phyloP scores from a whole-genome alignment of 2,888 invertebrate species.

The Metallyticus violacea region DNA sequence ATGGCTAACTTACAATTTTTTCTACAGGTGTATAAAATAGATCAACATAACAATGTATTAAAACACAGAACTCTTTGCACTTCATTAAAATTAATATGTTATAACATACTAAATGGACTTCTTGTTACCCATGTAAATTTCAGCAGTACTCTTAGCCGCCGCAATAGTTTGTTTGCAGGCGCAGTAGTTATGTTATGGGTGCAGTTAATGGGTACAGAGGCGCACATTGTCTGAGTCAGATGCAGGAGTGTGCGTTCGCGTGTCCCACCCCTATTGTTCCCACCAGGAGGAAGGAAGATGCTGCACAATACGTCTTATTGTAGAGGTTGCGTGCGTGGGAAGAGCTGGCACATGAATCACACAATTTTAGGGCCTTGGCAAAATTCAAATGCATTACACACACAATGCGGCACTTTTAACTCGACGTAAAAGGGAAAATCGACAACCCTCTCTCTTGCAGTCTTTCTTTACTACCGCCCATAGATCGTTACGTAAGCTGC shows the following conservation, averaged over 20 bases:
- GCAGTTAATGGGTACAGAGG: not conserved
- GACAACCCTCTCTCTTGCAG: not conserved
- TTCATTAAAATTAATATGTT: too few relatives aligned
- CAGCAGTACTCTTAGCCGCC: not conserved
- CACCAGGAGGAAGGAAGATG: not conserved
- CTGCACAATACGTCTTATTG: not conserved
- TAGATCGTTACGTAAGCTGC: not conserved
- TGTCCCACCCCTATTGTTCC: not conserved
- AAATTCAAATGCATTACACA: not conserved
- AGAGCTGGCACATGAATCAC: not conserved
- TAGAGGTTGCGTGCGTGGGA: not conserved
- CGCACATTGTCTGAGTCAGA: constrained; percentile 5
- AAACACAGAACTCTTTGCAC: too few relatives aligned
- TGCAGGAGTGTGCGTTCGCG: not conserved
- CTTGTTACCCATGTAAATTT: too few relatives aligned
- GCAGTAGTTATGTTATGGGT: not conserved
- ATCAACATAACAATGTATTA: too few relatives aligned
- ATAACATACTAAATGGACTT: too few relatives aligned
- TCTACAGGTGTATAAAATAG: too few relatives aligned
- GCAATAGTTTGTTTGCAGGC: not conserved
- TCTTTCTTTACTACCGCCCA: not conserved
- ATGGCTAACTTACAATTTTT: too few relatives aligned
- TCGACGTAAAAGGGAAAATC: not conserved
- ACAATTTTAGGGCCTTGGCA: not conserved
- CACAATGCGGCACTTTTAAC: not conserved